Conservation (phyloP, 2,888 invertebrate genomes). For the Asteroscopus sphinx region DNA sequence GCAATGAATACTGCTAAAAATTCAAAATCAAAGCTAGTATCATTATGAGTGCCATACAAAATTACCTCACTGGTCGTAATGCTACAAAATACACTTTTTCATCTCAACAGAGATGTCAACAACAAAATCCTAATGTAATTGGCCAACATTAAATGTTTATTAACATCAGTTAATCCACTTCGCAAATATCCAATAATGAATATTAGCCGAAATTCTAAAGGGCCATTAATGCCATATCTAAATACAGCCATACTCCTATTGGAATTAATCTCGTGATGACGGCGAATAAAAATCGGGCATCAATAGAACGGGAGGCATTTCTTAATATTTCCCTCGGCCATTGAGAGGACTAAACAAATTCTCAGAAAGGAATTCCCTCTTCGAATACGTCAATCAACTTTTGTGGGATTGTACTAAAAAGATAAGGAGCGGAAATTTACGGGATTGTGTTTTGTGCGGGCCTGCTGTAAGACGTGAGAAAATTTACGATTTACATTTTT, state of each 20-base stretch:
- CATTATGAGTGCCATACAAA: too few species aligned
- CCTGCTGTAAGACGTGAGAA: not conserved
- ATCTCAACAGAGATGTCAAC: conserved; percentile 14
- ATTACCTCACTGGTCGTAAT: not conserved
- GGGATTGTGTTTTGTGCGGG: conserved; percentile 19
- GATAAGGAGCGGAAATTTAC: conserved; percentile 64
- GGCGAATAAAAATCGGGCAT: conserved; percentile 65
- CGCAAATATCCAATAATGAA: conserved; percentile 52
- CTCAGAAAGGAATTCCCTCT: conserved; percentile 76
- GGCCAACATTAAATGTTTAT: conserved; percentile 37
- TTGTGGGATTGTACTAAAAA: conserved; percentile 77
- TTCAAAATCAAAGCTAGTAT: too few species aligned
- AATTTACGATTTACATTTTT: not conserved
- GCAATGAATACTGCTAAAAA: too few species aligned
- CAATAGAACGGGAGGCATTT: conserved; percentile 70
- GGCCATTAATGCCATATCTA: conserved; percentile 53
- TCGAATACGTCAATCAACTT: conserved; percentile 82
- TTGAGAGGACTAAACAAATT: conserved; percentile 82
- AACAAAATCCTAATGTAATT: conserved; percentile 42
- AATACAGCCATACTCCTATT: conserved; percentile 53
- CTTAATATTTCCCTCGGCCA: conserved; percentile 74
- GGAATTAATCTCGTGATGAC: conserved; percentile 68
- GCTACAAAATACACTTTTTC: conserved; percentile 13
- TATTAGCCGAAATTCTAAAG: conserved; percentile 57
- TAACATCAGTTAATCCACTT: conserved; percentile 50